phyloP scores from a whole-genome alignment of 2,888 invertebrate genomes.

The Dorcus parallelipipedus region DNA sequence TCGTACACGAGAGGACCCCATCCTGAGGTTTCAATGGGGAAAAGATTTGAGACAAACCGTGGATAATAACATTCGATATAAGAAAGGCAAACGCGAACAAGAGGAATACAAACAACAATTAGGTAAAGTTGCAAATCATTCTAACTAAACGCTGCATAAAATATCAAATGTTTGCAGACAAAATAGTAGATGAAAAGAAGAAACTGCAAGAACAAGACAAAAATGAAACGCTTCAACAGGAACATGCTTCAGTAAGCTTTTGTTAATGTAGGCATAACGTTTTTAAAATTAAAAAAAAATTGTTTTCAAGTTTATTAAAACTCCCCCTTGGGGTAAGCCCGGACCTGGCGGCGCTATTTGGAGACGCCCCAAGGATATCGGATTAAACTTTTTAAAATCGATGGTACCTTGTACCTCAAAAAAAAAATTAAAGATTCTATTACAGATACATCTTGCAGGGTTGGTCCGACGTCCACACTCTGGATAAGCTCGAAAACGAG shows the following conservation, averaged over 20 bases:
- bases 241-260: slow-evolving; percentile 56
- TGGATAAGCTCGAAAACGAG: slow-evolving; percentile 39
- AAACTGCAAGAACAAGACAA: slow-evolving; percentile 52
- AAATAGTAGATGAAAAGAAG: slow-evolving; percentile 57
- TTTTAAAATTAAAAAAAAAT: background rate
- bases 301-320: slow-evolving; percentile 22
- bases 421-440: background rate
- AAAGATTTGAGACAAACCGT: slow-evolving; percentile 60
- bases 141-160: background rate
- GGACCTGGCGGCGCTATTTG: slow-evolving; percentile 72
- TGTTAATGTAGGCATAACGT: background rate
- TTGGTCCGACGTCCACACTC: slow-evolving; percentile 45
- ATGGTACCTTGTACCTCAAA: slow-evolving; percentile 59
- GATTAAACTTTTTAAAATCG: slow-evolving; percentile 72
- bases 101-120: slow-evolving; percentile 58
- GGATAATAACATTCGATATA: slow-evolving; percentile 69
- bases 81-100: slow-evolving; percentile 56
- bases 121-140: slow-evolving; percentile 47
- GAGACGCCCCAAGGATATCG: slow-evolving; percentile 70
- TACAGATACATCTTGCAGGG: slow-evolving; percentile 36
- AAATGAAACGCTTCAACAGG: slow-evolving; percentile 48
- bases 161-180: slow-evolving; percentile 42
- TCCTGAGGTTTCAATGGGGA: slow-evolving; percentile 60
- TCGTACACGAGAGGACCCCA: slow-evolving; percentile 57
- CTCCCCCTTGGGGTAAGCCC: slow-evolving; percentile 62